Base-by-base conservation (phyloP, 1,140 invertebrate genomes). In the Mya arenaria region DNA sequence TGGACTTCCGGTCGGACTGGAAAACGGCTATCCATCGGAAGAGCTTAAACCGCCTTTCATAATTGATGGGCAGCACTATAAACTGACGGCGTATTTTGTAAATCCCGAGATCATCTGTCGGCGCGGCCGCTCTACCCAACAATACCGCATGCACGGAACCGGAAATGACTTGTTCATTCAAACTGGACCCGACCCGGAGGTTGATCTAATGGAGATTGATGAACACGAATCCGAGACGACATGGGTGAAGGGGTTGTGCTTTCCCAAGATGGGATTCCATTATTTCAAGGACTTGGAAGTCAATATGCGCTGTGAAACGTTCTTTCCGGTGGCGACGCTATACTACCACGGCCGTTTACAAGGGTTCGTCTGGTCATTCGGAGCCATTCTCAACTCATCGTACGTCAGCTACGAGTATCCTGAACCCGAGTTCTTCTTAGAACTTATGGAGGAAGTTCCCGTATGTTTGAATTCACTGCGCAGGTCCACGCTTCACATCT, bases 181-280 rank as follows among this genome's bases (percentile, higher is more conserved):
- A 36, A 37, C 30, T 4, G 62, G 62, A 36, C 1, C 6, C 1
- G 32, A 65, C 25, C 62, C 62, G 34, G 62, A 65, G 30, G 23
- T 13, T 8, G 62, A 65, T 39, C 13, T 65, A 19, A 34, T 65
- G 6, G 62, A 65, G 25, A 23, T 65, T 65, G 10, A 3, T 19
- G 34, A 65, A 39, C 32, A 36, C 19, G 10, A 19, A 25, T n/a
- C 15, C 6, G 34, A 65, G 25, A 65, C 62, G 8, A 4, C 36
- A 10, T 65, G 62, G 62, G 62, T 36, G 30, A 4, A 65, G 41
- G 62, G 62, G 25, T 23, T 65, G 5, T 65, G 62, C 34, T 65
- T 65, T 37, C 62, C 62, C 13, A 36, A 65, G 30, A 65, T 65
- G 62, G 62, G 62, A 4, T 65, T 37, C 8, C 62, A 65, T 65